A percentile compares a stretch with the other conserved stretches of the same genome.
These are phyloP conservation scores for Xylocampa areola DNA, from an alignment of 2,888 invertebrate genomes.

Conservation along the genomic window DNA sequence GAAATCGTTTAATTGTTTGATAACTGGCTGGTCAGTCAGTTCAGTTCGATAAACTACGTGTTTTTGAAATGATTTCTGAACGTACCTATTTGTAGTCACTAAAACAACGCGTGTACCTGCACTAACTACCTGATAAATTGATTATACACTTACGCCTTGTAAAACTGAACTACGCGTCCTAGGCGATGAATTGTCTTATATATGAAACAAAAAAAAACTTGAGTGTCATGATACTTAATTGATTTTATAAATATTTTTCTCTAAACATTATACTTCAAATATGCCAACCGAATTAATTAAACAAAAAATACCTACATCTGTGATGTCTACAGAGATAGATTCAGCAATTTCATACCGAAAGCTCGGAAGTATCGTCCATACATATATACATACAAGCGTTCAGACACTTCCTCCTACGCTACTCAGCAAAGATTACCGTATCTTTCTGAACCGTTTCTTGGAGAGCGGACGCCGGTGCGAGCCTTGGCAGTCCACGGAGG, in stretches of 20 bases:
- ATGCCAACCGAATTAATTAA: not conserved
- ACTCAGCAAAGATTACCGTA: slow-evolving; percentile 90
- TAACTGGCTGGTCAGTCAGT: slow-evolving; percentile 39
- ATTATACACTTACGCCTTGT: too few species aligned
- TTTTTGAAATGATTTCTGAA: too few species aligned
- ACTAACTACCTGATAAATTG: too few species aligned
- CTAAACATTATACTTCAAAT: too few species aligned
- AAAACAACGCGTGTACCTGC: not conserved
- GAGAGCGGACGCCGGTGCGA: slow-evolving; percentile 94
- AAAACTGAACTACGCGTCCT: too few species aligned
- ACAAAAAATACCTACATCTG: not conserved
- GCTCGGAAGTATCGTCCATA: slow-evolving; percentile 41
- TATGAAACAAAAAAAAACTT: too few species aligned
- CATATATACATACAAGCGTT: slow-evolving; percentile 27
- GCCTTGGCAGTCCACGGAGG: slow-evolving; percentile 94
- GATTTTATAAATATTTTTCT: too few species aligned
- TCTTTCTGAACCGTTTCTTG: slow-evolving; percentile 95
- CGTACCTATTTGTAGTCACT: not conserved
- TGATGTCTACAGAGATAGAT: not conserved
- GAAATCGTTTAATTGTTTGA: slow-evolving; percentile 48
- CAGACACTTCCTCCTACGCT: slow-evolving; percentile 38
- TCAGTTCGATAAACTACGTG: too few species aligned
- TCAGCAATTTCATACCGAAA: slow-evolving; percentile 37
- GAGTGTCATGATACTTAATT: too few species aligned
- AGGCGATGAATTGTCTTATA: too few species aligned